Evolutionary conservation across 2,113 vertebrate species (phyloP).

Genomic region (Chloropsis cyanopogon): DNA sequence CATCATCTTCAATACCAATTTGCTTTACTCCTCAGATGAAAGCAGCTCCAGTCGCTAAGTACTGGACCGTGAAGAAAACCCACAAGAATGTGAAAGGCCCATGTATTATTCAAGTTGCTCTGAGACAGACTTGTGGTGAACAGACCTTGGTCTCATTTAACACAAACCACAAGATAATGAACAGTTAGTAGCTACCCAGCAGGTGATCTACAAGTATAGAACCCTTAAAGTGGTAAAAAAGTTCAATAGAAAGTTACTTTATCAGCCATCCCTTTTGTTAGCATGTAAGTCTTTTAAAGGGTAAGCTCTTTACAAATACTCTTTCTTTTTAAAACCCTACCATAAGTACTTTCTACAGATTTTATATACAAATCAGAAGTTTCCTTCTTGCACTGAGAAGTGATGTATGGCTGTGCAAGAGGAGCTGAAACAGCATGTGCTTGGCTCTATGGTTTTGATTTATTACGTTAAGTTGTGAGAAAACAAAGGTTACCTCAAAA

Average conservation of each 20-base stretch:
- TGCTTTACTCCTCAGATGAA: neutral
- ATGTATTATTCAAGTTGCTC: neutral
- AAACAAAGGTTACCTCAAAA: slow-evolving; percentile 38
- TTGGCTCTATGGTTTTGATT: neutral
- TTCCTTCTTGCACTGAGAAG: neutral
- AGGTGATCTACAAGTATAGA: neutral
- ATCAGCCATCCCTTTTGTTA: neutral
- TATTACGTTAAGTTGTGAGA: slow-evolving; percentile 4
- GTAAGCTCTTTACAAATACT: neutral
- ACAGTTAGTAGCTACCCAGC: neutral
- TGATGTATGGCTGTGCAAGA: neutral
- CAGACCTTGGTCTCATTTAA: neutral
- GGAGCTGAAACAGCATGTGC: neutral
- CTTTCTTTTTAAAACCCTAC: neutral
- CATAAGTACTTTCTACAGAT: neutral
- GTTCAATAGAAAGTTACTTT: neutral
- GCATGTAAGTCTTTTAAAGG: neutral
- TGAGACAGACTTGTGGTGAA: neutral
- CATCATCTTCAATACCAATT: neutral
- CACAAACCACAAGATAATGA: neutral
- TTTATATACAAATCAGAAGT: neutral
- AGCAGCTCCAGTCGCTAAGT: neutral
- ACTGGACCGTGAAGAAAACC: neutral
- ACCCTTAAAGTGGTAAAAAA: neutral
- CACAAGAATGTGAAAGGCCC: neutral